Conservation (phyloP, 2,797 vertebrate species). For the Tangara arthus region DNA sequence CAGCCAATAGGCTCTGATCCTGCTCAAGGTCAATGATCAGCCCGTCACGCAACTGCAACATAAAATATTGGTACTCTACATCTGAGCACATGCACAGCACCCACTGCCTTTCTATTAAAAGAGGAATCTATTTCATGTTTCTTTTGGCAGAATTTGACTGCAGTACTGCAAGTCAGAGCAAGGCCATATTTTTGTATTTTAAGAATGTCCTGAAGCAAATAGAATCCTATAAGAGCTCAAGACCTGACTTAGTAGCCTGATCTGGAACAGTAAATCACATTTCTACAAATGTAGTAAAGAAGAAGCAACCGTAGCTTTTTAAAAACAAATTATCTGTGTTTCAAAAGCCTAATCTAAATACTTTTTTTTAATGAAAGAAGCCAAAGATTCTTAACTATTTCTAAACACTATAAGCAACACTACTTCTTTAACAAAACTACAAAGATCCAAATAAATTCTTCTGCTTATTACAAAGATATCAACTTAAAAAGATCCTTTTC, state of each 20-base stretch:
- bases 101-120: not conserved
- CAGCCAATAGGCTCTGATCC: not conserved
- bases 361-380: not conserved
- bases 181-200: not conserved
- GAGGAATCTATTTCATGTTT: fast-evolving
- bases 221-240: not conserved
- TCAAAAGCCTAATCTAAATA: not conserved
- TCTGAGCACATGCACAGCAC: not conserved
- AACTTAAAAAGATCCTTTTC: not conserved
- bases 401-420: not conserved
- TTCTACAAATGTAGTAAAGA: not conserved
- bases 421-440: not conserved
- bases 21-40: not conserved
- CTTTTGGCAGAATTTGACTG: not conserved
- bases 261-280: not conserved
- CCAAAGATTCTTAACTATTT: not conserved
- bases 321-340: not conserved
- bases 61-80: not conserved
- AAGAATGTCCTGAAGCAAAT: not conserved
- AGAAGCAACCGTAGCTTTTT: not conserved
- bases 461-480: not conserved
- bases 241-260: not conserved
- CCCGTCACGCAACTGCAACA: not conserved
- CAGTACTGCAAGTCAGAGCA: not conserved
- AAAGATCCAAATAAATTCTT: not conserved